Base-by-base conservation (phyloP, 2,113 vertebrate genomes). In the Struthidea cinerea region DNA sequence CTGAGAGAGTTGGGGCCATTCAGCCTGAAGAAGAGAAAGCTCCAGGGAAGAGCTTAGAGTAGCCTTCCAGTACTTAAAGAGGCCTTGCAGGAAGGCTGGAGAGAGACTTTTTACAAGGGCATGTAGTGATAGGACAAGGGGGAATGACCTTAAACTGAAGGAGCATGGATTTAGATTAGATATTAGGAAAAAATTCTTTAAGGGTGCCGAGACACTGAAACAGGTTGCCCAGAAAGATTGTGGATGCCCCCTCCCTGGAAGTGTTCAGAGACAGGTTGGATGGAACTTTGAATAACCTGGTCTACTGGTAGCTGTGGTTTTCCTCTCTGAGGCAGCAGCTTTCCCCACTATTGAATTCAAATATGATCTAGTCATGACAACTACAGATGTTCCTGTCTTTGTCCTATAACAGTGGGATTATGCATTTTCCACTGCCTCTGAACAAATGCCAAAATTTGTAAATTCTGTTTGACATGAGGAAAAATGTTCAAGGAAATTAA, bases 351-450 rank as follows among this genome's bases (percentile, higher is more conserved):
- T 13, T 90, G 63, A 93, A 76, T 71, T 84, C 26, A 67, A 79
- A 60, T 84, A 60, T 19, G 15, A 67, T 81, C 87, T 73, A 35
- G 71, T 56, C 64, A 71, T 65, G 83, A 70, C 33, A 63, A 46
- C 69, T 83, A 41, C 87, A 90, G 44, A 74, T 78, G 56, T 85
- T 88, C 80, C 69, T 88, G 71, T 85, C 91, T 75, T 92, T 91
- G 55, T 90, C 71, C 39, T 82, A 0, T 82, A 55, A 74, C 4
- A 8, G 70, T 55, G n/a, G 60, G 59, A 37, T 87, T 90, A 37
- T 76, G 67, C 49, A 8, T 94, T 92, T 90, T 95, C 44, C 85
- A 37, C 47, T 84, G 60, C 52, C 47, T 90, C 79, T 93, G 88
- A 92, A 84, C 75, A 81, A 76, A 67, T 77, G 71, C 91, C 84